Evolutionary conservation across 2,797 vertebrate species (phyloP).

Genomic region (Scleropages formosus): DNA sequence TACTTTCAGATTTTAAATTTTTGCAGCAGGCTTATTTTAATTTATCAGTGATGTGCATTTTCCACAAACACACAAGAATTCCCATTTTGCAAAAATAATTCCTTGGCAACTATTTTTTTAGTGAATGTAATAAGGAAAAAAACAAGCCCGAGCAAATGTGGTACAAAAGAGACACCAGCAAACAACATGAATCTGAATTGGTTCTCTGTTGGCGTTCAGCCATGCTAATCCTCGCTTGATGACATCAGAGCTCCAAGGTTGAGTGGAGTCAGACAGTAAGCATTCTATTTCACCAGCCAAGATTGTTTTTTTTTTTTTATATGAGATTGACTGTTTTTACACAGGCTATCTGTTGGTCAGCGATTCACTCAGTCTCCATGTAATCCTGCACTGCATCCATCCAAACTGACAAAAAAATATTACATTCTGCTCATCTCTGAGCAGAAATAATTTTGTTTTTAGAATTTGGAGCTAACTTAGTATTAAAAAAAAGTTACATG

Average conservation of each 20-base stretch:
- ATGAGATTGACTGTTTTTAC: too few relatives aligned
- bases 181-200: slow-evolving; percentile 6
- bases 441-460: slow-evolving; percentile 29
- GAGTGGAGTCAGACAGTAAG: slow-evolving; percentile 39
- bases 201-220: not conserved
- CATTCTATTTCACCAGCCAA: slow-evolving; percentile 39
- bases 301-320: slow-evolving; percentile 29
- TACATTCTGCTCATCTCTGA: slow-evolving; percentile 26
- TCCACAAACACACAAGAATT: slow-evolving; percentile 12
- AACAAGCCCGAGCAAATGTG: slow-evolving; percentile 7
- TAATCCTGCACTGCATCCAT: slow-evolving; percentile 14
- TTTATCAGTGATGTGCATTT: slow-evolving; percentile 30
- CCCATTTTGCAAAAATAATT: not conserved
- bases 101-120: not conserved
- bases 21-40: slow-evolving; percentile 33
- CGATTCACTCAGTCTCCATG: slow-evolving; percentile 30
- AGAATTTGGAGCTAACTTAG: slow-evolving; percentile 35
- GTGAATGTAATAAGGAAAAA: not conserved
- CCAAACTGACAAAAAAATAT: slow-evolving; percentile 29
- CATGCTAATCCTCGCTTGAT: slow-evolving; percentile 15
- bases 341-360: slow-evolving; percentile 27
- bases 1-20: slow-evolving; percentile 9
- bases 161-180: not conserved
- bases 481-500: slow-evolving; percentile 21
- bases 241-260: slow-evolving; percentile 41